Conservation (phyloP, 2,113 vertebrate species). For the Cyprinodon brontotheroides region DNA sequence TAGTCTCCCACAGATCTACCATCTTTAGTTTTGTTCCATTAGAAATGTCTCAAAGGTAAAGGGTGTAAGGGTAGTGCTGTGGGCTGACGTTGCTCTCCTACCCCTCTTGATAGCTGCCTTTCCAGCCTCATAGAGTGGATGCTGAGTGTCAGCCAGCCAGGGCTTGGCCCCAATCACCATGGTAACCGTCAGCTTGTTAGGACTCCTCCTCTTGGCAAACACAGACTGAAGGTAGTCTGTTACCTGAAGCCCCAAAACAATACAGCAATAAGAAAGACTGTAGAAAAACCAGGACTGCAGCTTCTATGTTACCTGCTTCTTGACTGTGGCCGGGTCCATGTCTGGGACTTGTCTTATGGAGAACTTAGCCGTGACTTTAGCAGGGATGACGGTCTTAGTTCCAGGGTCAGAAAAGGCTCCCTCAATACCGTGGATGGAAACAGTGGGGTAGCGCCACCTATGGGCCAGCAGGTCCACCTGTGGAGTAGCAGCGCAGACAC, state of each 20-base stretch:
- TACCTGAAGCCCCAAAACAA: constrained; percentile 66
- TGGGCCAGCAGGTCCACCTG: constrained; percentile 90
- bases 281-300: neutral
- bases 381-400: constrained; percentile 90
- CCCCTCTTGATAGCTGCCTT: constrained; percentile 85
- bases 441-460: constrained; percentile 87
- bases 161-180: constrained; percentile 84
- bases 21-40: too few relatives aligned
- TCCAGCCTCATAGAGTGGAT: constrained; percentile 84
- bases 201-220: constrained; percentile 86
- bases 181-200: constrained; percentile 85
- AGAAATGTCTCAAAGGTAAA: too few relatives aligned
- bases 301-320: constrained; percentile 82
- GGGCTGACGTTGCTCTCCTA: constrained; percentile 34
- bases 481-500: neutral
- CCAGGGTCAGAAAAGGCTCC: constrained; percentile 87
- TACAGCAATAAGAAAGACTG: neutral
- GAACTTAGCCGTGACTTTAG: constrained; percentile 90
- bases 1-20: too few relatives aligned
- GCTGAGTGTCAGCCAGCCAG: constrained; percentile 81
- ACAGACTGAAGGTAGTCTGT: constrained; percentile 82
- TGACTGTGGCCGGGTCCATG: constrained; percentile 83
- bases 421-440: constrained; percentile 91
- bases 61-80: too few relatives aligned
- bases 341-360: constrained; percentile 90